A percentile compares a stretch with the other conserved stretches of the same genome.
These are phyloP conservation scores for Premnoplex brunnescens DNA, from an alignment of 2,797 vertebrate genomes.

Conservation along the genomic window DNA sequence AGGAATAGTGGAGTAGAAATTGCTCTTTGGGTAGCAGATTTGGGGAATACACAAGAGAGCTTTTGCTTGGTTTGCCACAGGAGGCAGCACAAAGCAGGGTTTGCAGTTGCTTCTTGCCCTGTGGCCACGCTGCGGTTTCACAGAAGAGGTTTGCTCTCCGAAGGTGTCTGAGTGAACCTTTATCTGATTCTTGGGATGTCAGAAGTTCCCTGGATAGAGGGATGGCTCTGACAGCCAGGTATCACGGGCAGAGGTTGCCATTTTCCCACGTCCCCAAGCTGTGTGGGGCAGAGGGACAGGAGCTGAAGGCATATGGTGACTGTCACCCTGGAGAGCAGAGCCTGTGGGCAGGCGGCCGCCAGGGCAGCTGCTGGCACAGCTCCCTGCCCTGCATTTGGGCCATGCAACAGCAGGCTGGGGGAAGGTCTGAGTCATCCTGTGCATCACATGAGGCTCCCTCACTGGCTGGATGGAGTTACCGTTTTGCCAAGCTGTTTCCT, in stretches of 20 bases:
- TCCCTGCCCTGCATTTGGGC: background rate
- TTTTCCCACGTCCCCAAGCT: background rate
- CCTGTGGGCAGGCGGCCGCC: background rate
- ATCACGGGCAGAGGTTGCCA: rapidly evolving
- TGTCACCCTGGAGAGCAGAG: background rate
- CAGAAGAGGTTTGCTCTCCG: background rate
- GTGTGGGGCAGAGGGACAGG: rapidly evolving
- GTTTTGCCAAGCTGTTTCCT: background rate
- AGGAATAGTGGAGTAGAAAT: background rate
- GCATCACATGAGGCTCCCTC: background rate
- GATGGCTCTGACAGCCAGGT: background rate
- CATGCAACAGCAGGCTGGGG: background rate
- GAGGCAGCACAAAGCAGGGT: background rate
- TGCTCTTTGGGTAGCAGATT: background rate
- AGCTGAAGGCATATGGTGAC: background rate
- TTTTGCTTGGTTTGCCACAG: background rate
- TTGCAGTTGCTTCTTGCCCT: background rate
- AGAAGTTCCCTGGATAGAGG: background rate
- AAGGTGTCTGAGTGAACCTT: background rate
- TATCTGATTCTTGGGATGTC: background rate
- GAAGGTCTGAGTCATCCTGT: slow-evolving; percentile 31
- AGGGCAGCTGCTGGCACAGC: background rate
- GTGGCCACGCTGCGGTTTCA: background rate
- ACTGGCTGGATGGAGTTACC: background rate
- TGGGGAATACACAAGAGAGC: background rate